Evolutionary conservation across 2,113 vertebrate species (phyloP).

Genomic region (Syngnathoides biaculeatus): DNA sequence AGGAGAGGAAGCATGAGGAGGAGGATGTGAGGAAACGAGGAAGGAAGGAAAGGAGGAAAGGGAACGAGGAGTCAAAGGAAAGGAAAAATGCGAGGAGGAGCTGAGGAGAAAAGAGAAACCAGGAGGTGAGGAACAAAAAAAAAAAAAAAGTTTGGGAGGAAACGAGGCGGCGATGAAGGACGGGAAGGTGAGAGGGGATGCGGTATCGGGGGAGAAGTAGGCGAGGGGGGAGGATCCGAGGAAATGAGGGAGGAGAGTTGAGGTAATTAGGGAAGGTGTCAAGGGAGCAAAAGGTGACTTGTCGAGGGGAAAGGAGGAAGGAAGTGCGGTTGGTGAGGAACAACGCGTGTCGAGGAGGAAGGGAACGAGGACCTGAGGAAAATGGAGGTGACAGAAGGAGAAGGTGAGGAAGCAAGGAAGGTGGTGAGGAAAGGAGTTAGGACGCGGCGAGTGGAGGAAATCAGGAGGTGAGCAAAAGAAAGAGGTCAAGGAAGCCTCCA

Average conservation of each 20-base stretch:
- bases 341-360: background rate
- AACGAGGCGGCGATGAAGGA: background rate
- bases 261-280: background rate
- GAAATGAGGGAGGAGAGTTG: background rate
- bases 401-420: background rate
- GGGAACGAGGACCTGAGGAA: background rate
- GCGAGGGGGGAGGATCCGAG: background rate
- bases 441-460: background rate
- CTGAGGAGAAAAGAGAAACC: background rate
- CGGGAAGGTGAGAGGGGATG: background rate
- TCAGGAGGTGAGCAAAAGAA: background rate
- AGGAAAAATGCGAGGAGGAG: background rate
- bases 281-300: background rate
- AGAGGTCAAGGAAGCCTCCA: background rate
- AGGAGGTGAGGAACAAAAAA: background rate
- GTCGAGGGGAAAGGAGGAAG: background rate
- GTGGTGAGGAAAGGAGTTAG: background rate
- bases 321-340: no score
- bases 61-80: background rate
- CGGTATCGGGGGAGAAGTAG: background rate
- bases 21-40: conserved; percentile 19
- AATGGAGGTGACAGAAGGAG: background rate
- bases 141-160: background rate
- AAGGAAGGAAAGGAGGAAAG: background rate
- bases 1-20: background rate